Percentiles rank a stretch among this genome's conserved stretches.
Conservation (phyloP, 92 coral and sea anemone species). For the Chrysogorgia sp. region DNA sequence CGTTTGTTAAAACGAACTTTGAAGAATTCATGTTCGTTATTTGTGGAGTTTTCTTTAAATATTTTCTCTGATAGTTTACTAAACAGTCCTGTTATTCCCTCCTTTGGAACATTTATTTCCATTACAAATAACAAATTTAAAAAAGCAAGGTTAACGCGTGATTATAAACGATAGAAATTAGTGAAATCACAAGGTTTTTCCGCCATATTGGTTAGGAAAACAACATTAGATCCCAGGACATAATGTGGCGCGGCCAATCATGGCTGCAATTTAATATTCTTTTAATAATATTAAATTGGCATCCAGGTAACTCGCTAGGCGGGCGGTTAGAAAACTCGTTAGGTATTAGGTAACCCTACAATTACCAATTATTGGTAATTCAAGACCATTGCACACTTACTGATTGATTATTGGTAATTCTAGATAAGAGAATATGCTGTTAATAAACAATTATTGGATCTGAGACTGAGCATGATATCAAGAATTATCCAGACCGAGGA, state of each 20-base stretch:
- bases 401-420: too few relatives aligned
- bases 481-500: too few relatives aligned
- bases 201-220: not conserved
- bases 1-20: conserved; percentile 24
- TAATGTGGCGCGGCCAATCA: too few relatives aligned
- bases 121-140: conserved; percentile 1
- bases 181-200: not conserved
- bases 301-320: too few relatives aligned
- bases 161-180: not conserved
- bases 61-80: conserved; percentile 23
- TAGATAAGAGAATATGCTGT: too few relatives aligned
- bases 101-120: conserved; percentile 26
- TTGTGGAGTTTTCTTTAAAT: not conserved
- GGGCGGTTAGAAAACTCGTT: too few relatives aligned
- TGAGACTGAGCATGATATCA: too few relatives aligned
- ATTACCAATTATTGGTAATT: too few relatives aligned
- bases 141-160: not conserved
- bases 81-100: conserved; percentile 6
- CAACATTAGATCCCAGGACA: not conserved
- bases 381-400: too few relatives aligned
- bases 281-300: not conserved
- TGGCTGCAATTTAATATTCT: not conserved
- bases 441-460: too few relatives aligned
- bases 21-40: not conserved
- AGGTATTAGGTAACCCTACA: too few relatives aligned